Conservation (phyloP, 1,140 invertebrate genomes). For the Reticulitermes speratus region DNA sequence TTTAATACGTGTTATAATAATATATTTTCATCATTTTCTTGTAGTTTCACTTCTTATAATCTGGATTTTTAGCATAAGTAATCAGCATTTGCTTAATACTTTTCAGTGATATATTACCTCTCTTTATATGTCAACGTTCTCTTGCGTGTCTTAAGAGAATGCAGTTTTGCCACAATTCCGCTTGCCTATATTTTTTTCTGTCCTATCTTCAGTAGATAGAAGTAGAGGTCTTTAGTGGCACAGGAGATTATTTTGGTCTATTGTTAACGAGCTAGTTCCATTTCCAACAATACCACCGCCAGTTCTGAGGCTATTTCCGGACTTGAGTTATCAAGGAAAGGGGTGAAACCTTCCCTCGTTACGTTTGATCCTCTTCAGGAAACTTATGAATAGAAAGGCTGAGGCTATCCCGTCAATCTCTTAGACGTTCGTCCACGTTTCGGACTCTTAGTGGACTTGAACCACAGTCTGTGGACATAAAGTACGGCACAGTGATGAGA, state of each 20-base stretch:
- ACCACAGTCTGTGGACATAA: background rate
- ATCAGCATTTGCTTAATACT: background rate
- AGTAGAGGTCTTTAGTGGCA: background rate
- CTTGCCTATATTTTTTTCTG: background rate
- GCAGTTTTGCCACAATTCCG: background rate
- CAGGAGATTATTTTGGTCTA: background rate
- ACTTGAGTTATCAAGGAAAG: conserved; percentile 7
- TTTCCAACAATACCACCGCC: background rate
- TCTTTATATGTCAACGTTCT: background rate
- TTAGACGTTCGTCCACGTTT: background rate
- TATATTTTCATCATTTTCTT: too few relatives aligned
- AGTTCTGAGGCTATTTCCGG: background rate
- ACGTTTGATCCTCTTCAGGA: conserved; percentile 9
- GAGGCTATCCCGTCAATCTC: background rate
- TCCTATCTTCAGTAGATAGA: background rate
- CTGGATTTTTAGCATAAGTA: background rate
- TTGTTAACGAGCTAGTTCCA: background rate
- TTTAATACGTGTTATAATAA: too few relatives aligned
- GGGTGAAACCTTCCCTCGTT: conserved; percentile 5
- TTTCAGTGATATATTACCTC: background rate
- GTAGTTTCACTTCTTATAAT: too few relatives aligned
- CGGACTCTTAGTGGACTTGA: background rate
- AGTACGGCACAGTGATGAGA: background rate
- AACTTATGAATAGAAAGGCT: background rate
- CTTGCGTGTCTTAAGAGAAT: background rate